Evolutionary conservation across 2,797 vertebrate genomes (phyloP).

Genomic region (Gadopsis bispinosus): DNA sequence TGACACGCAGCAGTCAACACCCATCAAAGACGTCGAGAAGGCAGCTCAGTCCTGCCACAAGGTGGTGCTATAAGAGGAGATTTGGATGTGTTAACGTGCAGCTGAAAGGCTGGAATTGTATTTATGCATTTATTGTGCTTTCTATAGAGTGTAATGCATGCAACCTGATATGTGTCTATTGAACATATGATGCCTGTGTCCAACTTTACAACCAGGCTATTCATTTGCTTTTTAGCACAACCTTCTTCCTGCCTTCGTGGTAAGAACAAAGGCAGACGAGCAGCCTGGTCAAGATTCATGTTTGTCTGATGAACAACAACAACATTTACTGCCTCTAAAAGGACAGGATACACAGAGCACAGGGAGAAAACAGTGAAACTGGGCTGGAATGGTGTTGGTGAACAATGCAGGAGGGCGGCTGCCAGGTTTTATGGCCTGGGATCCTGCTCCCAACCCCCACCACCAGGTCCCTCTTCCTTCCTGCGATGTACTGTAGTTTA

Average conservation of each 20-base stretch:
- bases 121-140: slow-evolving; percentile 56
- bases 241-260: slow-evolving; percentile 54
- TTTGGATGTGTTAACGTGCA: slow-evolving; percentile 67
- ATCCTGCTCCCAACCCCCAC: slow-evolving; percentile 82
- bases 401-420: slow-evolving; percentile 86
- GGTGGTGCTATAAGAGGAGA: slow-evolving; percentile 86
- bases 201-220: slow-evolving; percentile 49
- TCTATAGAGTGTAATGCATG: slow-evolving; percentile 44
- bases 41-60: slow-evolving; percentile 76
- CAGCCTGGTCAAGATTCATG: slow-evolving; percentile 60
- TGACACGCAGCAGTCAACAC: slow-evolving; percentile 24
- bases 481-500: slow-evolving; percentile 85
- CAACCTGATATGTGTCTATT: slow-evolving; percentile 46
- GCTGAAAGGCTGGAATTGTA: slow-evolving; percentile 43
- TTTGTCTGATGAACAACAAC: slow-evolving; percentile 73
- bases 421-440: slow-evolving; percentile 84
- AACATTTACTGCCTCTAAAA: slow-evolving; percentile 80
- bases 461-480: slow-evolving; percentile 84
- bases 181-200: slow-evolving; percentile 45
- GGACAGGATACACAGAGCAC: slow-evolving; percentile 81
- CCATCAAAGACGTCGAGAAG: slow-evolving; percentile 20
- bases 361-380: slow-evolving; percentile 77
- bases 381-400: slow-evolving; percentile 75
- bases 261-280: slow-evolving; percentile 73
- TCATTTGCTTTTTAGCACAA: slow-evolving; percentile 50